Percentiles rank a stretch among this genome's conserved stretches.
phyloP scores from a whole-genome alignment of 2,888 invertebrate species.

The Acanthococcus lagerstroemiae region DNA sequence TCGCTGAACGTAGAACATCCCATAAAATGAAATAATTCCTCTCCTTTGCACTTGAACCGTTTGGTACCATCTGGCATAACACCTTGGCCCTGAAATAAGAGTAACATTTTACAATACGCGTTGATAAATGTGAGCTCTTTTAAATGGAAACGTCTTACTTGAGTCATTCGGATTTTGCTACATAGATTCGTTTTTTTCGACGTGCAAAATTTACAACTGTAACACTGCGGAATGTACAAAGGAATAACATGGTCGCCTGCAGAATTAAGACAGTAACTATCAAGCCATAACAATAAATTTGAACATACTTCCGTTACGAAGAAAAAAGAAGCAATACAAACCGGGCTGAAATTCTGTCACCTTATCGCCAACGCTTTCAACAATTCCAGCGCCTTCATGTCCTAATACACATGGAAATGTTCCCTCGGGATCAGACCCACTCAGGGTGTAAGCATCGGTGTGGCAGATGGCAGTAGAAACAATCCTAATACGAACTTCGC shows the following conservation, averaged over 20 bases:
- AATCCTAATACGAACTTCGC: conserved; percentile 80
- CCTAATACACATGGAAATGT: conserved; percentile 86
- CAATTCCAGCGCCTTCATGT: conserved; percentile 71
- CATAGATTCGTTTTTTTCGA: conserved; percentile 95
- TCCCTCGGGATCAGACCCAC: conserved; percentile 83
- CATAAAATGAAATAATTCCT: conserved; percentile 83
- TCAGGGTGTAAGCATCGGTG: conserved; percentile 82
- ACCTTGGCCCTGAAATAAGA: conserved; percentile 69
- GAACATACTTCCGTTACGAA: no score
- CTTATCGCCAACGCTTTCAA: conserved; percentile 39
- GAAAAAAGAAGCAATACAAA: neutral
- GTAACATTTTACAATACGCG: no score
- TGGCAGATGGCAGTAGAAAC: conserved; percentile 78
- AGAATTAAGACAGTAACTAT: neutral
- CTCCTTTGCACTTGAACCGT: conserved; percentile 71
- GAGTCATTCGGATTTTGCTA: conserved; percentile 75
- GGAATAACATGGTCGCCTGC: conserved; percentile 97
- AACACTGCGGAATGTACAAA: conserved; percentile 91
- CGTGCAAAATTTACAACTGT: conserved; percentile 90
- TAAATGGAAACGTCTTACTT: conserved; percentile 40
- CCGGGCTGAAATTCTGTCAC: conserved; percentile 34
- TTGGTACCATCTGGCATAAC: conserved; percentile 85
- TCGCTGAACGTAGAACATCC: conserved; percentile 92
- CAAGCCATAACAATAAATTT: no score
- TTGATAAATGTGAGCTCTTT: neutral